Percentiles rank a stretch among this genome's conserved stretches.
phyloP scores from a whole-genome alignment of 2,113 vertebrate species.

The Acinonyx jubatus region DNA sequence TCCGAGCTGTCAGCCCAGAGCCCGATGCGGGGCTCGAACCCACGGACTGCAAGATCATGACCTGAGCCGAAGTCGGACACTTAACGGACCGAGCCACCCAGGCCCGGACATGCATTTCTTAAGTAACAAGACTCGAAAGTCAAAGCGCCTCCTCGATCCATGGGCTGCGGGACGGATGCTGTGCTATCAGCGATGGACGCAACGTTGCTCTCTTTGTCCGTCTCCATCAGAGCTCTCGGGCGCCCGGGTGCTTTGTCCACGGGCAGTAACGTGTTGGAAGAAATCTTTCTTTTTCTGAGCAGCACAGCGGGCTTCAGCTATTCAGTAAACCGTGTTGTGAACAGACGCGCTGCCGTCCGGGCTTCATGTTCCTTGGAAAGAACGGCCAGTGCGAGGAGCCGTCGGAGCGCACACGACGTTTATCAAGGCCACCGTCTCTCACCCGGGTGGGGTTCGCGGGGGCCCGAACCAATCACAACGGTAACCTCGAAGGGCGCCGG shows the following conservation, averaged over 20 bases:
- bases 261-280: neutral
- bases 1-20: too few species aligned
- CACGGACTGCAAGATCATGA: too few species aligned
- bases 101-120: neutral
- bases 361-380: neutral
- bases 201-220: rapidly evolving
- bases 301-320: too few species aligned
- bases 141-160: rapidly evolving
- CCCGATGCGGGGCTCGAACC: rapidly evolving
- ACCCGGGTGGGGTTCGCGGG: too few species aligned
- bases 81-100: too few species aligned
- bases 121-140: neutral
- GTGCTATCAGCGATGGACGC: rapidly evolving
- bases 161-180: neutral
- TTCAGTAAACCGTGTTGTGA: too few species aligned
- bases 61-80: too few species aligned
- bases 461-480: too few species aligned
- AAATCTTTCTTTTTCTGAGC: neutral
- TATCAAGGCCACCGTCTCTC: too few species aligned
- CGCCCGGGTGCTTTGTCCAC: neutral
- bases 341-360: neutral
- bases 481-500: too few species aligned
- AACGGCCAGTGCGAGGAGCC: neutral
- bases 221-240: neutral
- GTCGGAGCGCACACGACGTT: too few species aligned